A percentile compares a stretch with the other conserved stretches of the same genome.
phyloP scores from a whole-genome alignment of 2,797 vertebrate genomes.

The Pseudochirops cupreus region DNA sequence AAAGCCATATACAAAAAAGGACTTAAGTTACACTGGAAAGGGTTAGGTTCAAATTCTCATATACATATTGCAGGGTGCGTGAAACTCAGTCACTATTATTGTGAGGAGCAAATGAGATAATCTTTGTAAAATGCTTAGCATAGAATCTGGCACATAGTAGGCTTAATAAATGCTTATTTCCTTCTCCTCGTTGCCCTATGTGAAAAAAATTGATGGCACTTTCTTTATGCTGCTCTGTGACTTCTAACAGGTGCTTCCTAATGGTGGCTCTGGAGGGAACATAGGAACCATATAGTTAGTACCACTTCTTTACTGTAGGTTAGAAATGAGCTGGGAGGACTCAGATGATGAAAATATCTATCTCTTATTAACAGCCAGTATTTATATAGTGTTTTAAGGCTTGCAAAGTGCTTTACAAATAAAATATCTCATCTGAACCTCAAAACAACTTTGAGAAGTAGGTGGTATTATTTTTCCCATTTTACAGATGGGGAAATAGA shows the following conservation, averaged over 20 bases:
- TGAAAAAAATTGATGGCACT: neutral
- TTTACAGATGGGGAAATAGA: neutral
- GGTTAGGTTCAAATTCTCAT: neutral
- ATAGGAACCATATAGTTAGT: conserved; percentile 5
- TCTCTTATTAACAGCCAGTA: neutral
- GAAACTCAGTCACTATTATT: neutral
- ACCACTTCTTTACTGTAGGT: neutral
- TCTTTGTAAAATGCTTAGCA: neutral
- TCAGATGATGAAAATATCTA: neutral
- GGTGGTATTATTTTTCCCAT: neutral
- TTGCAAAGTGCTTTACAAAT: neutral
- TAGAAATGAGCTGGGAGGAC: conserved; percentile 43
- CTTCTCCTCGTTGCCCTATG: neutral
- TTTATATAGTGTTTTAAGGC: neutral
- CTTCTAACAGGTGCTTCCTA: neutral
- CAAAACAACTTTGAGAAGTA: neutral
- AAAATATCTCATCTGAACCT: neutral
- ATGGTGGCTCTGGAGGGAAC: neutral
- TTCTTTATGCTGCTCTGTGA: neutral
- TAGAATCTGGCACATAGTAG: neutral
- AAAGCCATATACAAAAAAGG: neutral
- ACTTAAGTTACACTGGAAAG: neutral
- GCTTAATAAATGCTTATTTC: neutral
- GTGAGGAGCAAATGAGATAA: neutral
- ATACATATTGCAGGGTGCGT: neutral